These are phyloP conservation scores for Sylvia atricapilla DNA, from an alignment of 2,113 vertebrate species.

Conservation along the genomic window DNA sequence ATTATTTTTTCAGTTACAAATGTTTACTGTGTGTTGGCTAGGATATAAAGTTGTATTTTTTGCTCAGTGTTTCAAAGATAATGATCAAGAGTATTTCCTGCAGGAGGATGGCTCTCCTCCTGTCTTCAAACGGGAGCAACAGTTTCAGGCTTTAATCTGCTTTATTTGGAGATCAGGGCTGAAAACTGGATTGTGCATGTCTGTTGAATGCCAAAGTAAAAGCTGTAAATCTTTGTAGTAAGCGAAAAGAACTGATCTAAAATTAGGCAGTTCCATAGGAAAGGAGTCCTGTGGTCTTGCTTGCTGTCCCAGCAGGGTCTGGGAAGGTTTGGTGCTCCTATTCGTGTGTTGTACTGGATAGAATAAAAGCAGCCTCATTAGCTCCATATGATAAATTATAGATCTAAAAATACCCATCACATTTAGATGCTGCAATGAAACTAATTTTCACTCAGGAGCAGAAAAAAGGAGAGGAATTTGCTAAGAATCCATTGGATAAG, in stretches of 20 bases:
- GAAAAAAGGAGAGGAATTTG: not conserved
- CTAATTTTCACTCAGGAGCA: not conserved
- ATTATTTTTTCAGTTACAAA: not conserved
- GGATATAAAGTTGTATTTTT: not conserved
- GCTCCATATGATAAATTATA: slow-evolving; percentile 5
- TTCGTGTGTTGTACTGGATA: not conserved
- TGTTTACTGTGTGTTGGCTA: not conserved
- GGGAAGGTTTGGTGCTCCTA: not conserved
- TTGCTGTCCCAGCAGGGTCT: not conserved
- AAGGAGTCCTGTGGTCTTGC: not conserved
- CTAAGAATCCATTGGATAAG: not conserved
- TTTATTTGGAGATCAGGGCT: not conserved
- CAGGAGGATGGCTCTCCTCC: not conserved
- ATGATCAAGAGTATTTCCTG: not conserved
- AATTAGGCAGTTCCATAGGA: not conserved
- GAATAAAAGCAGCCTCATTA: slow-evolving; percentile 5
- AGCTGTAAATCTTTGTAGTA: not conserved
- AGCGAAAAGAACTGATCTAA: not conserved
- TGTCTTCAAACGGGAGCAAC: not conserved
- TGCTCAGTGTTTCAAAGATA: not conserved
- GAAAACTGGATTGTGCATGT: not conserved
- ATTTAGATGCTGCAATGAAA: slow-evolving; percentile 3
- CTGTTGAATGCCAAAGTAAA: not conserved
- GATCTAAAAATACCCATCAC: slow-evolving; percentile 30
- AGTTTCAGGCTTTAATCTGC: slow-evolving; percentile 3